Evolutionary conservation across 2,797 vertebrate genomes (phyloP), one percentile per base, ranked within the genome.

Genomic region (Mormyrops attenuatus): DNA sequence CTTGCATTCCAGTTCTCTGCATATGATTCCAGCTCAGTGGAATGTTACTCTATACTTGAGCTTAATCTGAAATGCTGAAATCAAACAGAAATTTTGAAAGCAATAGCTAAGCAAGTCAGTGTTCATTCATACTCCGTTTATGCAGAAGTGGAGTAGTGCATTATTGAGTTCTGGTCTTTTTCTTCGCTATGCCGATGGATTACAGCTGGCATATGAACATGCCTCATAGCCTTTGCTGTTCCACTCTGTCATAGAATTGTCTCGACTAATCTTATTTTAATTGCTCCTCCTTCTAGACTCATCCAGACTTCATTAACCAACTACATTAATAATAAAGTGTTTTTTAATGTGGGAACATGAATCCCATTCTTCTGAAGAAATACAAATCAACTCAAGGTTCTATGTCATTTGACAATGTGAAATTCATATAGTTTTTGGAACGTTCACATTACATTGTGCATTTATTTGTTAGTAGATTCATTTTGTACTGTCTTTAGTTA

Each of bases 181-280:
- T 73, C 66, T 38, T 73, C 13, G 0, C 5, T 38, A 17, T 73
- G 17, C 38, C 13, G 66, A 73, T 73, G 34, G 30, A 73, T 73
- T 73, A 38, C 13, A 73, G 13, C 30, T 73, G 30, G 30, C 15
- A 44, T 80, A 44, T 17, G 15, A 80, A n/a, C 34, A 80, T 11
- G 82, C 41, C 20, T 85, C n/a, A 30, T 30, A 50, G 49, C 41
- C 47, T 1, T 34, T 50, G 90, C 89, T 82, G 84, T 85, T 26
- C 85, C 34, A 88, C 47, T 88, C 69, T 53, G 88, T 89, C 49
- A 63, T 87, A 89, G 85, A 89, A 82, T 90, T 90, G 87, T 92
- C 91, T 91, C 87, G 34, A 91, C 91, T 93, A 92, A 94, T 92
- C 91, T 85, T 90, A 93, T 91, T 92, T 88, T 93, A 94, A 93